These are phyloP conservation scores for Zaprionus obscuricornis DNA, from an alignment of 2,888 invertebrate genomes.

Conservation along the genomic window DNA sequence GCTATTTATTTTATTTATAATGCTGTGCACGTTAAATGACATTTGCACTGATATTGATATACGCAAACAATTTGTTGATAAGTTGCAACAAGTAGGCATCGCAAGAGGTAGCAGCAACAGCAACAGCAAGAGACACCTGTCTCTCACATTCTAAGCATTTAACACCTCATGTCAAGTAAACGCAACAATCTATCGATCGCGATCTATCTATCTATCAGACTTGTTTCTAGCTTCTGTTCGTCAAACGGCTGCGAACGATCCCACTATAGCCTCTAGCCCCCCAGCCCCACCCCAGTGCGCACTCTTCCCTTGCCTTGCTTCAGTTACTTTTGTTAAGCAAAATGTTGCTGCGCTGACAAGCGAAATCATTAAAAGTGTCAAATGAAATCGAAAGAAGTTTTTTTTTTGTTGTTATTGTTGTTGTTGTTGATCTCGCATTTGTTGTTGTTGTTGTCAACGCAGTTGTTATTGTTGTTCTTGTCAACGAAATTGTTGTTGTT, in stretches of 20 bases:
- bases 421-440: conserved; percentile 29
- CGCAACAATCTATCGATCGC: conserved; percentile 66
- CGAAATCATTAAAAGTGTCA: conserved; percentile 76
- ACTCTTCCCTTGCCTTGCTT: neutral
- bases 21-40: too few species aligned
- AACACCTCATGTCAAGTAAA: conserved; percentile 55
- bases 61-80: too few species aligned
- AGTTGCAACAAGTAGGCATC: conserved; percentile 21
- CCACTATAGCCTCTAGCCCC: conserved; percentile 23
- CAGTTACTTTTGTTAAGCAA: conserved; percentile 5
- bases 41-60: too few species aligned
- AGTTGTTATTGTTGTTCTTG: conserved; percentile 7
- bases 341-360: conserved; percentile 66
- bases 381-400: conserved; percentile 60
- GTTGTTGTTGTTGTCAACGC: conserved; percentile 4
- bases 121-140: too few species aligned
- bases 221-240: too few species aligned
- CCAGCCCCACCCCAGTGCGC: conserved; percentile 5
- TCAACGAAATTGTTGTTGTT: conserved; percentile 16
- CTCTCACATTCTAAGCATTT: conserved; percentile 40
- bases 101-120: too few species aligned
- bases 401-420: conserved; percentile 4
- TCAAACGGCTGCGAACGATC: conserved; percentile 1
- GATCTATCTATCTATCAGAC: conserved; percentile 50
- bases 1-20: too few species aligned